Evolutionary conservation across 2,797 vertebrate genomes (phyloP).

Genomic region (Thamnophis elegans): DNA sequence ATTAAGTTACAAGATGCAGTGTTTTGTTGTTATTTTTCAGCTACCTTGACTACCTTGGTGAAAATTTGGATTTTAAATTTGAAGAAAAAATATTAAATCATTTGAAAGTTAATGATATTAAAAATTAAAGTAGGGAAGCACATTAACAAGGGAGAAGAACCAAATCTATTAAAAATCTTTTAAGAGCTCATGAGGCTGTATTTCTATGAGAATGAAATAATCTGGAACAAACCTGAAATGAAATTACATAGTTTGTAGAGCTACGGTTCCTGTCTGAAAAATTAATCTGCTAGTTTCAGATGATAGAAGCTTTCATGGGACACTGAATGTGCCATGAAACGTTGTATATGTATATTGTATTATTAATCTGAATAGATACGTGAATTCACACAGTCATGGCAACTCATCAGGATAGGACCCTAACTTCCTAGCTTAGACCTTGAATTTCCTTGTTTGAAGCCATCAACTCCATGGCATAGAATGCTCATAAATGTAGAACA

Average conservation of each 20-base stretch:
- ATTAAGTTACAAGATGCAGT: neutral
- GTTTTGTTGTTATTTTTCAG: neutral
- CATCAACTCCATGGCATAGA: neutral
- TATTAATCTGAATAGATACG: neutral
- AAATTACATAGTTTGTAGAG: neutral
- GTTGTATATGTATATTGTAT: neutral
- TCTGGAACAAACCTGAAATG: neutral
- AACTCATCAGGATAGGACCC: neutral
- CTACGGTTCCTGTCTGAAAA: neutral
- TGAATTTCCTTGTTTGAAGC: neutral
- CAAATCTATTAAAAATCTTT: neutral
- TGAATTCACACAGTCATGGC: neutral
- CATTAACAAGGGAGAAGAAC: neutral
- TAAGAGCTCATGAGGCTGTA: neutral
- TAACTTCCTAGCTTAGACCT: too few relatives aligned
- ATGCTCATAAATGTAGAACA: neutral
- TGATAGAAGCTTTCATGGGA: neutral
- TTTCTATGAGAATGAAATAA: neutral
- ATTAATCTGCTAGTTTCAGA: neutral
- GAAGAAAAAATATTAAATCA: neutral
- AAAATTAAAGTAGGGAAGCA: neutral
- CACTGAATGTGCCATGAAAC: neutral
- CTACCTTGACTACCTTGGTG: neutral
- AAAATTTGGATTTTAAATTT: neutral
- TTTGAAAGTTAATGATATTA: neutral